Conservation (phyloP, 2,888 invertebrate species). For the Habrosyne pyritoides region DNA sequence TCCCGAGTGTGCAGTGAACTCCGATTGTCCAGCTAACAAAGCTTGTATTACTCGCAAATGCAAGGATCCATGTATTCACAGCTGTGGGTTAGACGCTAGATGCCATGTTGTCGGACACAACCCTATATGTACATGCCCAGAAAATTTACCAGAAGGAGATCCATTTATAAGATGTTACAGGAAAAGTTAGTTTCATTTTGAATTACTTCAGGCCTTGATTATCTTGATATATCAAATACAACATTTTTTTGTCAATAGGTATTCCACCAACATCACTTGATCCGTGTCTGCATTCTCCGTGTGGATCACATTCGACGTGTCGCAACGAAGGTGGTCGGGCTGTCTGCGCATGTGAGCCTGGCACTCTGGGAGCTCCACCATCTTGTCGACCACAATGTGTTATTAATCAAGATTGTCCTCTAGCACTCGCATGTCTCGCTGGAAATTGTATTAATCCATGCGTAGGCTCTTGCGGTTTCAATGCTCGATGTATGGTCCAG, state of each 20-base stretch:
- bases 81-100: conserved; percentile 89
- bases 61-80: conserved; percentile 89
- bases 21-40: conserved; percentile 88
- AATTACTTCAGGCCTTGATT: neutral
- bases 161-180: conserved; percentile 88
- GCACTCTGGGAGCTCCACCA: conserved; percentile 91
- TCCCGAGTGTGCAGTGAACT: conserved; percentile 90
- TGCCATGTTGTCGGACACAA: conserved; percentile 92
- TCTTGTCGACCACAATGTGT: conserved; percentile 90
- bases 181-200: conserved; percentile 58
- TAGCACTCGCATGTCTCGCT: conserved; percentile 87
- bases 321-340: conserved; percentile 85
- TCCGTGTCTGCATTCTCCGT: conserved; percentile 88
- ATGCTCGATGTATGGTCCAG: conserved; percentile 88
- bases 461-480: conserved; percentile 89
- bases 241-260: conserved; percentile 43
- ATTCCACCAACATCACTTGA: conserved; percentile 64
- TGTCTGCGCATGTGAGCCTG: conserved; percentile 88
- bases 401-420: conserved; percentile 91
- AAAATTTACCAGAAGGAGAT: conserved; percentile 87
- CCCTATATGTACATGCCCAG: conserved; percentile 89
- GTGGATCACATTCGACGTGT: conserved; percentile 87
- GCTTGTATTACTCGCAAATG: conserved; percentile 91
- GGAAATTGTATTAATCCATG: conserved; percentile 91
- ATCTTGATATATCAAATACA: neutral